A percentile compares a stretch with the other conserved stretches of the same genome.
phyloP scores from a whole-genome alignment of 2,888 invertebrate genomes.

The Helobdella robusta region DNA sequence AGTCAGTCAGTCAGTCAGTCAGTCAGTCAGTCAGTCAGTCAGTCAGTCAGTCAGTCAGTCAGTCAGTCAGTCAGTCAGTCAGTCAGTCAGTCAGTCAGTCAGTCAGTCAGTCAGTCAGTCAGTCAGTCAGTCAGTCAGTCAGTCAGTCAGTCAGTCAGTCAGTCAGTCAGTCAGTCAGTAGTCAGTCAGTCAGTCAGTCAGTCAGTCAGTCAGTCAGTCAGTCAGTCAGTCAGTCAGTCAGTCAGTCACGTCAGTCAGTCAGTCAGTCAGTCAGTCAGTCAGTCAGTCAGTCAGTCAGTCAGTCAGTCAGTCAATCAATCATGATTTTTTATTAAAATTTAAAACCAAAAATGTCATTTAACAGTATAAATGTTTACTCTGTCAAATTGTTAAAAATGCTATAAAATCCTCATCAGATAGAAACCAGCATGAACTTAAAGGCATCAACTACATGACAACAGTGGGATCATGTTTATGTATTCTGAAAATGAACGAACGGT shows the following conservation, averaged over 20 bases:
- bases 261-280: constrained; percentile 29
- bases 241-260: constrained; percentile 13
- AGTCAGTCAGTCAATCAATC: constrained; percentile 34
- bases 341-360: too few species aligned
- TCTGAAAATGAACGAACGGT: too few species aligned
- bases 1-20: constrained; percentile 23
- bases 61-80: not conserved
- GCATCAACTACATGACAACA: too few species aligned
- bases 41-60: constrained; percentile 25
- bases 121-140: constrained; percentile 34
- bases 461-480: too few species aligned
- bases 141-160: constrained; percentile 35
- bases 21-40: constrained; percentile 24
- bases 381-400: too few species aligned
- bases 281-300: constrained; percentile 32
- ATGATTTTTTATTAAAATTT: too few species aligned
- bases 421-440: too few species aligned
- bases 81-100: constrained; percentile 28
- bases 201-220: constrained; percentile 36
- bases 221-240: constrained; percentile 27
- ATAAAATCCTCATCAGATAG: too few species aligned
- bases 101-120: constrained; percentile 35
- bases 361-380: too few species aligned
- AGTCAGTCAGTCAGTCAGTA: constrained; percentile 35
- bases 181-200: constrained; percentile 36